Evolutionary conservation across 2,113 vertebrate genomes (phyloP).

Genomic region (Melanostigma gelatinosum): DNA sequence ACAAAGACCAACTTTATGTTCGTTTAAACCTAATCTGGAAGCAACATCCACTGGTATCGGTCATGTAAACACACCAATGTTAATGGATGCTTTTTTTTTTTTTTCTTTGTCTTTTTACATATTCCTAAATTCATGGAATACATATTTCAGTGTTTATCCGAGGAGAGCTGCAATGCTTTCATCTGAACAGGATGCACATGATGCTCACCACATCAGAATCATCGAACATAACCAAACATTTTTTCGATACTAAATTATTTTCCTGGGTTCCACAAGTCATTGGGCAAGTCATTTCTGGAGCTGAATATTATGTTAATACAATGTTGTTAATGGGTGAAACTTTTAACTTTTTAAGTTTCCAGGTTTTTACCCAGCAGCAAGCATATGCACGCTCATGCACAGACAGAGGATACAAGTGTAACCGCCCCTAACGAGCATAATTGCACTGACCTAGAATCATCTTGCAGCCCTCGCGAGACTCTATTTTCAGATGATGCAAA

Average conservation of each 20-base stretch:
- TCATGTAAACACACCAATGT: neutral
- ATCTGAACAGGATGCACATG: neutral
- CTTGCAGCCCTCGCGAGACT: slow-evolving; percentile 1
- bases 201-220: neutral
- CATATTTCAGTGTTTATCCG: neutral
- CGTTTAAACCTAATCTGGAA: slow-evolving; percentile 35
- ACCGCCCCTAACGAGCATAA: slow-evolving; percentile 38
- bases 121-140: neutral
- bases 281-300: neutral
- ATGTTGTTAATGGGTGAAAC: neutral
- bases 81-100: neutral
- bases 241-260: neutral
- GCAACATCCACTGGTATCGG: slow-evolving; percentile 5
- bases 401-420: slow-evolving; percentile 1
- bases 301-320: neutral
- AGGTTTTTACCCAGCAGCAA: neutral
- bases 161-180: neutral
- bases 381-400: neutral
- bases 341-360: neutral
- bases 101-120: neutral
- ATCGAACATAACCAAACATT: neutral
- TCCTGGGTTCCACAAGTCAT: neutral
- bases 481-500: slow-evolving; percentile 33
- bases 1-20: slow-evolving; percentile 46
- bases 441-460: slow-evolving; percentile 37